Conservation (phyloP, 2,797 vertebrate species). For the Onychomys arenicola region DNA sequence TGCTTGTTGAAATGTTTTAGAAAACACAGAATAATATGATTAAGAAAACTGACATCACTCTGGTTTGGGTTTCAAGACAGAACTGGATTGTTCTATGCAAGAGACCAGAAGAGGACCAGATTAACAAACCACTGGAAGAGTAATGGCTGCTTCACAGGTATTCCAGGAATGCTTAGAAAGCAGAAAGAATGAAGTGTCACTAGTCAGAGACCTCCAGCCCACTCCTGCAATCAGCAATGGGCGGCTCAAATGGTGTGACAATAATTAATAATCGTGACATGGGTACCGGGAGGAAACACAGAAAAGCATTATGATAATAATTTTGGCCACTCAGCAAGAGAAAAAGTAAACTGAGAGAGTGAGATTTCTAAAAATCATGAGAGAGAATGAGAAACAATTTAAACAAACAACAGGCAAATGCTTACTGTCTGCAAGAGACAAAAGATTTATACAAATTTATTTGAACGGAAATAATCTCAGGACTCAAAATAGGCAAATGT, state of each 20-base stretch:
- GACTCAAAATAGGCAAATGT: background rate
- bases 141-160: conserved; percentile 46
- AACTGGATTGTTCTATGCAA: background rate
- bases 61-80: conserved; percentile 47
- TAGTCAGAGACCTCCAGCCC: background rate
- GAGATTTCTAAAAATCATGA: conserved; percentile 15
- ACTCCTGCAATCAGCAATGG: background rate
- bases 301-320: background rate
- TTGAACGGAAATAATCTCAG: background rate
- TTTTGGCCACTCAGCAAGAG: conserved; percentile 49
- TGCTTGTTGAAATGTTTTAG: background rate
- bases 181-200: conserved; percentile 41
- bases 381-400: conserved; percentile 22
- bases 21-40: conserved; percentile 5
- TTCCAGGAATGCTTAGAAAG: conserved; percentile 28
- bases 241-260: background rate
- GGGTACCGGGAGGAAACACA: background rate
- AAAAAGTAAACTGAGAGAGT: background rate
- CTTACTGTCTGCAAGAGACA: background rate
- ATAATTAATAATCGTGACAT: background rate
- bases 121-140: conserved; percentile 44
- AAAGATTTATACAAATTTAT: background rate
- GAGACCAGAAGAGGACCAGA: conserved; percentile 34
- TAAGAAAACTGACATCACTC: conserved; percentile 16
- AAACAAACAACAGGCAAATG: conserved; percentile 17